phyloP scores from a whole-genome alignment of 1,140 invertebrate species.

The Chionoecetes opilio region DNA sequence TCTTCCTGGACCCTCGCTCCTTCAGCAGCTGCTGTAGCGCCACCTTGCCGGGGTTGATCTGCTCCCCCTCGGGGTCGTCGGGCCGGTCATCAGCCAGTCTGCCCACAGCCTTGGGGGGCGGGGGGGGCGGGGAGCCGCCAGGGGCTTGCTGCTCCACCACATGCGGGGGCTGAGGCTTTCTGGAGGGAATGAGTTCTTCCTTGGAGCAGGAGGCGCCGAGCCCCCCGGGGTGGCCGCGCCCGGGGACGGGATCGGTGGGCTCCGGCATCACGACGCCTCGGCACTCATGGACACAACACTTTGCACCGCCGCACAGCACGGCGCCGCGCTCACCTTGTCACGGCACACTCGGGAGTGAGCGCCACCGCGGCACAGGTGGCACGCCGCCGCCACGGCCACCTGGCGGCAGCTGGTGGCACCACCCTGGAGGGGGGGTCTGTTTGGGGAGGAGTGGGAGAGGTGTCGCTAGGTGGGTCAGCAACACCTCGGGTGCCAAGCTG shows the following conservation, averaged over 20 bases:
- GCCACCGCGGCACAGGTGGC: background rate
- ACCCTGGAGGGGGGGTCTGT: background rate
- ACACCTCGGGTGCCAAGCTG: background rate
- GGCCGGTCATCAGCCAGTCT: background rate
- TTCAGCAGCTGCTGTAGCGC: constrained; percentile 78
- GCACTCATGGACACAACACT: background rate
- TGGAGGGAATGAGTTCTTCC: constrained; percentile 2
- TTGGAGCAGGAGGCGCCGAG: background rate
- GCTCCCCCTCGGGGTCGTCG: background rate
- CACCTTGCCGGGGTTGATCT: constrained; percentile 75
- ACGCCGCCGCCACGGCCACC: constrained; percentile 47
- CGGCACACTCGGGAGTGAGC: constrained; percentile 57
- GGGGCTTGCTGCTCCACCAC: background rate
- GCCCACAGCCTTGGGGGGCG: background rate
- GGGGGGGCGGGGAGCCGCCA: too few relatives aligned
- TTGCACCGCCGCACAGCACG: background rate
- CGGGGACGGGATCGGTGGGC: constrained; percentile 35
- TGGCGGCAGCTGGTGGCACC: constrained; percentile 53
- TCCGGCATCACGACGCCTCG: constrained; percentile 49
- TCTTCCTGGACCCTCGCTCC: constrained; percentile 74
- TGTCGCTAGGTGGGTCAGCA: background rate
- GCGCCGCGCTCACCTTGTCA: constrained; percentile 40
- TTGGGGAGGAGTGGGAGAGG: background rate
- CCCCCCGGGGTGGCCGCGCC: background rate
- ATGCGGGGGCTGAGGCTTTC: background rate